These are phyloP conservation scores for Neodiprion lecontei DNA, from an alignment of 1,140 invertebrate species.

Conservation along the genomic window DNA sequence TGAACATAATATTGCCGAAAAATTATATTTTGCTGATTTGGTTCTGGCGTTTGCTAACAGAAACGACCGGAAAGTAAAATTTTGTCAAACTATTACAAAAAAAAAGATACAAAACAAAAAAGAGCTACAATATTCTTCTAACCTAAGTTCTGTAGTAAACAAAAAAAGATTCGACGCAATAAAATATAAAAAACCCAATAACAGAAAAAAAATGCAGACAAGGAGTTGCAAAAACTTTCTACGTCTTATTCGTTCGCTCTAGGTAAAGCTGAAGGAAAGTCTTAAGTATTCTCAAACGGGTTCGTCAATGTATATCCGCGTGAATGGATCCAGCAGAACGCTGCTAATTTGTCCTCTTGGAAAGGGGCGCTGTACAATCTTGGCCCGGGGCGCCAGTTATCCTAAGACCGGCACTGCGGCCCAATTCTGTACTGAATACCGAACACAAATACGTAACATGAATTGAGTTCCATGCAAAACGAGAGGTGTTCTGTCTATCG, in stretches of 20 bases:
- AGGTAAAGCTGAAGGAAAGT: background rate
- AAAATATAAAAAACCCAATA: too few relatives aligned
- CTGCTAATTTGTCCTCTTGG: background rate
- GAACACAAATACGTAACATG: too few relatives aligned
- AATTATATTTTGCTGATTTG: conserved; percentile 11
- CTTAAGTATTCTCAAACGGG: background rate
- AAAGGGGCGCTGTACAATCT: background rate
- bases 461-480: too few relatives aligned
- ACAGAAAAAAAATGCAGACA: background rate
- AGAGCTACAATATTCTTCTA: too few relatives aligned
- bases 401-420: background rate
- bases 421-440: too few relatives aligned
- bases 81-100: background rate
- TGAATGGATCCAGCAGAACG: background rate
- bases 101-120: background rate
- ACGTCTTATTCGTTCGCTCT: too few relatives aligned
- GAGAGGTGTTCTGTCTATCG: too few relatives aligned
- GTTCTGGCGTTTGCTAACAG: background rate
- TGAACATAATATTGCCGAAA: conserved; percentile 28
- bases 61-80: background rate
- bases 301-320: background rate
- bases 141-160: too few relatives aligned
- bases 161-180: background rate
- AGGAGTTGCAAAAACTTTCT: conserved; percentile 6
- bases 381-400: background rate